Evolutionary conservation across 2,888 invertebrate genomes (phyloP), one percentile per base, ranked within the genome.

Genomic region (Agrilus biguttatus): DNA sequence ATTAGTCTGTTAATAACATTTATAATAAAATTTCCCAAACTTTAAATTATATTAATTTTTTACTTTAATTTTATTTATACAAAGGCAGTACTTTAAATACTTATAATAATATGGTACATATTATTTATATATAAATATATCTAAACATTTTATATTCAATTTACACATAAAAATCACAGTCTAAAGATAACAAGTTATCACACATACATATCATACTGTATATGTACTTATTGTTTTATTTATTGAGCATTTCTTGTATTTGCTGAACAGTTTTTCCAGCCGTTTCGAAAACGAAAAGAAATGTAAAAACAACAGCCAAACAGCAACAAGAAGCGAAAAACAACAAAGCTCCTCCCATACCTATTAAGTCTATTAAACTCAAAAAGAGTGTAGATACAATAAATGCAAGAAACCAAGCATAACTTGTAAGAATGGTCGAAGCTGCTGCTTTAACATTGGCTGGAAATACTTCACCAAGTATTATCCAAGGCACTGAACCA

Each of bases 391-490:
- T 77, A 0, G 85, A 84, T 14, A 83, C 75, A 14, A 84, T 50
- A 62, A 87, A 87, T 0, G 79, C 80, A 4, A 83, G 63, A 0
- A 67, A 53, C 83, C 86, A 86, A 53, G 83, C 86, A 45, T 79
- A 73, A 23, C 80, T 78, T 0, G 87, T 80, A 0, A 83, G 80
- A 1, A 86, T 69, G 0, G 83, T 78, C 0, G 83, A 77, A 0
- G 83, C 83, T n/a, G 75, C 68, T 0, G 81, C 76, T 61, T 84
- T 83, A 2, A 84, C 79, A 51, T 82, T 79, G 0, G 79, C 67
- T 32, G 89, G 78, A 61, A 89, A 79, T 62, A 87, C 73, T 61
- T 87, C 87, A 1, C 83, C 78, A 71, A 85, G 75, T 32, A 87
- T 77, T 0, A 83, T 78, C 83, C 84, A 85, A 0, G 83, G 81